phyloP scores from a whole-genome alignment of 2,888 invertebrate species.

The Hirtodrosophila histrioides region DNA sequence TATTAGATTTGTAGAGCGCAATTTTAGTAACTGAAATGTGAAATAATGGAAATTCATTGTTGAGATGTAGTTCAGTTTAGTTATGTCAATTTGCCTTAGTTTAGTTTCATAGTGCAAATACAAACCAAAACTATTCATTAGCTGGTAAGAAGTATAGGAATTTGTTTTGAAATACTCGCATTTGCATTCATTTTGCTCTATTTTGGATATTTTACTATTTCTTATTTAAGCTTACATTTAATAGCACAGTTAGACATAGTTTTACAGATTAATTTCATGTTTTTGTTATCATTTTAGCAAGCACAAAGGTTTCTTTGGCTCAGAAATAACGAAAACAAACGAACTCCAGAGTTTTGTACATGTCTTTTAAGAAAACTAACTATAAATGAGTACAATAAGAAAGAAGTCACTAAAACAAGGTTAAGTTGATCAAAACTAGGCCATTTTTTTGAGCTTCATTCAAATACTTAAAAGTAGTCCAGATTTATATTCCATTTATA shows the following conservation, averaged over 20 bases:
- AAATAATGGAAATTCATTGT: constrained; percentile 26
- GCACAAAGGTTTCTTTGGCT: constrained; percentile 30
- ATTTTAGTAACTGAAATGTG: constrained; percentile 36
- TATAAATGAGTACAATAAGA: neutral
- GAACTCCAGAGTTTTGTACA: constrained; percentile 58
- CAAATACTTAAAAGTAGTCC: constrained; percentile 5
- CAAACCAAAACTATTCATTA: constrained; percentile 22
- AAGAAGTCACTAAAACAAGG: too few relatives aligned
- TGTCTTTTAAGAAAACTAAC: constrained; percentile 30
- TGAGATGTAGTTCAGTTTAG: constrained; percentile 9
- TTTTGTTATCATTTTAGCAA: constrained; percentile 30
- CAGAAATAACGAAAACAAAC: constrained; percentile 35
- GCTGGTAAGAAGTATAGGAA: constrained; percentile 23
- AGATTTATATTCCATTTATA: constrained; percentile 1
- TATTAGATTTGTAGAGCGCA: constrained; percentile 40
- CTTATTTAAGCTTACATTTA: constrained; percentile 77
- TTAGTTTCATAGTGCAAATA: constrained; percentile 11
- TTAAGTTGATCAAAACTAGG: constrained; percentile 14
- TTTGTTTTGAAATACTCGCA: constrained; percentile 51
- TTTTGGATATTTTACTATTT: constrained; percentile 44
- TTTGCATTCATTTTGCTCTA: constrained; percentile 31
- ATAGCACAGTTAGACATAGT: constrained; percentile 82
- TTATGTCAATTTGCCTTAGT: constrained; percentile 8
- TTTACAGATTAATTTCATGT: constrained; percentile 30
- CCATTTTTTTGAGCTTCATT: constrained; percentile 26